Conservation (phyloP, 2,888 invertebrate genomes). For the Myathropa florea region DNA sequence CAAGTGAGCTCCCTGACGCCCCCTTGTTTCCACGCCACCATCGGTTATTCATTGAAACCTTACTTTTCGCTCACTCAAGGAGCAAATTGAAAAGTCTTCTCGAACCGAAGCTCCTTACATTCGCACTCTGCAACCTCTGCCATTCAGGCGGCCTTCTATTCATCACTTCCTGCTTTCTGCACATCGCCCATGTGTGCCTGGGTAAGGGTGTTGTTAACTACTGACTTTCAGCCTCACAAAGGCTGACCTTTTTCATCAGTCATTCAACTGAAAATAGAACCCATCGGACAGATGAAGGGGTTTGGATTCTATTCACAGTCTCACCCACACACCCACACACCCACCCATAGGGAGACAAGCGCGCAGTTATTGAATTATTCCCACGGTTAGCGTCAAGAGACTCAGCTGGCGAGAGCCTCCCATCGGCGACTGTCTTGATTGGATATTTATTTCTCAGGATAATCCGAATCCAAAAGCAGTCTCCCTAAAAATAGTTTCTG, state of each 20-base stretch:
- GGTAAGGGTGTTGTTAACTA: not conserved
- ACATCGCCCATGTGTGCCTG: not conserved
- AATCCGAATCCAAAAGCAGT: too few relatives aligned
- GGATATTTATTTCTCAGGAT: constrained; percentile 43
- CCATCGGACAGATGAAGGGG: not conserved
- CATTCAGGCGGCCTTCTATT: not conserved
- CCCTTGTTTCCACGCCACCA: not conserved
- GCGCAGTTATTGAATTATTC: constrained; percentile 5
- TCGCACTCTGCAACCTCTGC: not conserved
- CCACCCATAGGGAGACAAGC: too few relatives aligned
- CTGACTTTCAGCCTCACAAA: not conserved
- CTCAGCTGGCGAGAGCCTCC: not conserved
- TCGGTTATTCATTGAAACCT: not conserved
- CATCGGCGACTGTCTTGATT: constrained; percentile 45
- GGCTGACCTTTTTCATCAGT: constrained; percentile 9
- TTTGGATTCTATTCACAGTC: not conserved
- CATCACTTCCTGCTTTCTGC: not conserved
- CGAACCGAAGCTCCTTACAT: not conserved
- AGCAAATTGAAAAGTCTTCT: not conserved
- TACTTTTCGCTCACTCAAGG: not conserved
- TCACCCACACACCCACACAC: not conserved
- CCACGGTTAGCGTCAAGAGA: not conserved
- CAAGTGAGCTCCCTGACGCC: not conserved
- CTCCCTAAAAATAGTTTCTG: not conserved
- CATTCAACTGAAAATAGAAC: not conserved